Evolutionary conservation across 2,888 invertebrate genomes (phyloP).

Genomic region (Apotomis turbidana): DNA sequence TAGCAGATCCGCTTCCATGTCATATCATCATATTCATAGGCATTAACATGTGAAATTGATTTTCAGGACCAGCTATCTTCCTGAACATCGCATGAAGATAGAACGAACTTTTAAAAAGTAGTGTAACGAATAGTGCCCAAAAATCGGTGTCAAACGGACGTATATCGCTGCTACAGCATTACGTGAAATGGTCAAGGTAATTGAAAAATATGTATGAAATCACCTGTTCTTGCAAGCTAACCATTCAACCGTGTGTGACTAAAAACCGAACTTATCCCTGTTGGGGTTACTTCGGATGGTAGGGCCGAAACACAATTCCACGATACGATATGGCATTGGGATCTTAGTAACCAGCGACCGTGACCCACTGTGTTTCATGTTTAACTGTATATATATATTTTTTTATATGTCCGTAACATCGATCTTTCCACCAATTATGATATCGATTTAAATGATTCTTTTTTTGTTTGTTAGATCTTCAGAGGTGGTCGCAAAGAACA

Average conservation of each 20-base stretch:
- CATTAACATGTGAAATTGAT: conserved; percentile 61
- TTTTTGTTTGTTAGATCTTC: too few species aligned
- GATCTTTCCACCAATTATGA: too few species aligned
- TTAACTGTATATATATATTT: too few species aligned
- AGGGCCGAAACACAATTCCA: too few species aligned
- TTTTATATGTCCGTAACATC: too few species aligned
- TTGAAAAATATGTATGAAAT: conserved; percentile 70
- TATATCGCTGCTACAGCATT: conserved; percentile 66
- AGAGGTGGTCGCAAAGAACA: too few species aligned
- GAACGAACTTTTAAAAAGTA: conserved; percentile 65
- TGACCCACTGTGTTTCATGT: too few species aligned
- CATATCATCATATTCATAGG: background rate
- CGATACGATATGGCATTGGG: too few species aligned
- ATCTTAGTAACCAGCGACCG: too few species aligned
- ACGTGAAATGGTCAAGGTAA: conserved; percentile 84
- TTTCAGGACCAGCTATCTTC: conserved; percentile 78
- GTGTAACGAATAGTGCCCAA: conserved; percentile 67
- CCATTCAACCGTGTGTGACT: conserved; percentile 78
- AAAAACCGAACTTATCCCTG: conserved; percentile 39
- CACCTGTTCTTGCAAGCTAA: conserved; percentile 75
- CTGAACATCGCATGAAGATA: conserved; percentile 75
- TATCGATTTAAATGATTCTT: too few species aligned
- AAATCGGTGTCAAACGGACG: conserved; percentile 61
- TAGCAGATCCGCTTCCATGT: too few species aligned
- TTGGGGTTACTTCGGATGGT: too few species aligned